Percentiles rank a stretch among this genome's conserved stretches.
Conservation (phyloP, 2,888 invertebrate genomes). For the Acanthopleura granulata region DNA sequence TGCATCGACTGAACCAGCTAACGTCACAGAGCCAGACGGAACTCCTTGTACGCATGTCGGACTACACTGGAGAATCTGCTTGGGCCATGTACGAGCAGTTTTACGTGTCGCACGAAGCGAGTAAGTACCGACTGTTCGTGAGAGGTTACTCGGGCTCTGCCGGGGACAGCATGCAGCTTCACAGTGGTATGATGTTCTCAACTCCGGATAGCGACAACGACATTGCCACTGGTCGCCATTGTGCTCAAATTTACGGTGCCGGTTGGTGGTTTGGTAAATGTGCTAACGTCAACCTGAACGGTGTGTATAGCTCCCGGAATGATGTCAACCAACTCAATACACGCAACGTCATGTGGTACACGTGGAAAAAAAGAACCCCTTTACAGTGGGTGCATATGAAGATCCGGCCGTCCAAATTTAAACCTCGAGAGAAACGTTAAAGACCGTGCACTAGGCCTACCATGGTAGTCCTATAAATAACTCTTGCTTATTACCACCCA, state of each 20-base stretch:
- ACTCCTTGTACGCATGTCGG: neutral
- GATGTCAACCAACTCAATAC: neutral
- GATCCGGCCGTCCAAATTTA: neutral
- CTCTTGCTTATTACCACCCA: too few species aligned
- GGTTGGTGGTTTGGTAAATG: neutral
- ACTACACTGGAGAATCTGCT: neutral
- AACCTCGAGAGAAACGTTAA: neutral
- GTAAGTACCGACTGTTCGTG: neutral
- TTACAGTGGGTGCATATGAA: neutral
- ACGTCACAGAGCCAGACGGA: slow-evolving; percentile 2
- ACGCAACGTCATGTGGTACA: neutral
- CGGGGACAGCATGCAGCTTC: neutral
- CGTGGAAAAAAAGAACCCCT: neutral
- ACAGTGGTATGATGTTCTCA: neutral
- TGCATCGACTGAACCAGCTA: neutral
- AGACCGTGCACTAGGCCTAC: too few species aligned
- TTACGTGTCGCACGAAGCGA: neutral
- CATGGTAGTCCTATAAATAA: too few species aligned
- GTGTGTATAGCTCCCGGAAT: neutral
- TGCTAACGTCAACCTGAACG: slow-evolving; percentile 1
- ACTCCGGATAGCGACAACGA: neutral
- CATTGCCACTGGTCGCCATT: neutral
- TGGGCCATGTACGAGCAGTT: neutral
- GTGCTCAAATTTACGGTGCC: neutral
- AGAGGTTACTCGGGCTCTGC: neutral